Evolutionary conservation across 2,113 vertebrate genomes (phyloP).

Genomic region (Sorex fumeus): DNA sequence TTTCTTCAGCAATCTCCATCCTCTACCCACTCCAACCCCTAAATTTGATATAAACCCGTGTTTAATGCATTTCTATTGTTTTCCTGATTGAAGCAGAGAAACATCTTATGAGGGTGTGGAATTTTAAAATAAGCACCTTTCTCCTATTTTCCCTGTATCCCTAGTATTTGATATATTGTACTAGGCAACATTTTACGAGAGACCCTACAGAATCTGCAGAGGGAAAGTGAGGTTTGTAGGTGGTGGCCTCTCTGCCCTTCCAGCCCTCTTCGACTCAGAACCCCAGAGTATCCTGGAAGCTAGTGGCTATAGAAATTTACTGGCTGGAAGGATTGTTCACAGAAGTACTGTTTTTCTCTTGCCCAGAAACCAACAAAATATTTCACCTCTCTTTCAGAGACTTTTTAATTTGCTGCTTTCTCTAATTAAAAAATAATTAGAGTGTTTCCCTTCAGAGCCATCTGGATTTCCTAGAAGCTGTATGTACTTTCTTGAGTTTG

Average conservation of each 20-base stretch:
- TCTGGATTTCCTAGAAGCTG: not conserved
- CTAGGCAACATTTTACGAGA: not conserved
- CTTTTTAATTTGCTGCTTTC: slow-evolving; percentile 27
- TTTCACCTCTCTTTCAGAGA: not conserved
- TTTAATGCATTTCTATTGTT: not conserved
- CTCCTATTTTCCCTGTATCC: not conserved
- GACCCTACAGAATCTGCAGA: not conserved
- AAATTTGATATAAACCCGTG: not conserved
- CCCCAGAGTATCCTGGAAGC: accelerated
- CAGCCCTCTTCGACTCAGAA: no score
- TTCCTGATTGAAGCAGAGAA: slow-evolving; percentile 27
- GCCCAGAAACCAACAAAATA: not conserved
- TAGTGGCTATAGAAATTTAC: not conserved
- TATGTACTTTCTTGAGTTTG: not conserved
- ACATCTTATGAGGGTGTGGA: not conserved
- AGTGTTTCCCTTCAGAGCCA: not conserved
- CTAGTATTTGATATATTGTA: not conserved
- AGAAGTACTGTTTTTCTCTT: not conserved
- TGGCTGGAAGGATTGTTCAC: not conserved
- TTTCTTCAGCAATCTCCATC: not conserved
- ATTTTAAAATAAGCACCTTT: not conserved
- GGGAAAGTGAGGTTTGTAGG: not conserved
- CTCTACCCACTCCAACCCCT: no score
- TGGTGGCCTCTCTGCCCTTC: not conserved
- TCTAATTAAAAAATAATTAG: not conserved